These are phyloP conservation scores for Oryzias woworae DNA, from an alignment of 2,113 vertebrate genomes.

Conservation along the genomic window DNA sequence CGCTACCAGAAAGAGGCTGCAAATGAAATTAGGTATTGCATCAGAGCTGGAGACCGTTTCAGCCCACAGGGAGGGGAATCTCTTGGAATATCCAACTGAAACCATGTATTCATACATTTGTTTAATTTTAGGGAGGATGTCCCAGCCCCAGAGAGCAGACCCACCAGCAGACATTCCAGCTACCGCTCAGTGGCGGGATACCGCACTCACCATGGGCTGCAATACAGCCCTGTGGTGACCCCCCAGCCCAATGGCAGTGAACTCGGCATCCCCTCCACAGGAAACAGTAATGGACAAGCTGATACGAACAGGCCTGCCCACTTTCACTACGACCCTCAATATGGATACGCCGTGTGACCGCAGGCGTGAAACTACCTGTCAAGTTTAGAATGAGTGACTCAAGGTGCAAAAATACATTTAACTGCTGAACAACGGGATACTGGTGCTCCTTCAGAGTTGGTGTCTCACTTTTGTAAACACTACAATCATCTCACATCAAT, in stretches of 20 bases:
- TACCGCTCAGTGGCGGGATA: constrained; percentile 71
- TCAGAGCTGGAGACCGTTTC: not conserved
- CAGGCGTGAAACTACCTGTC: not conserved
- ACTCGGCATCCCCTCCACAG: constrained; percentile 18
- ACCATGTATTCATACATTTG: not conserved
- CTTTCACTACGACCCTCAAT: constrained; percentile 67
- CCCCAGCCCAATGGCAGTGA: constrained; percentile 44
- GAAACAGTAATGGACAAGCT: not conserved
- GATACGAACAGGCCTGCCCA: not conserved
- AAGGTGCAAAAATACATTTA: constrained; percentile 27
- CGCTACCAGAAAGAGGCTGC: constrained; percentile 79
- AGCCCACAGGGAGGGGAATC: not conserved
- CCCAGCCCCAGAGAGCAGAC: constrained; percentile 70
- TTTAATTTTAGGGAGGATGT: constrained; percentile 67
- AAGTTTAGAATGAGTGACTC: constrained; percentile 9
- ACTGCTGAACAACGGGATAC: constrained; percentile 15
- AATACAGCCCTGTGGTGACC: constrained; percentile 45
- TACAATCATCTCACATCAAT: not conserved
- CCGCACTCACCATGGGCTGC: constrained; percentile 63
- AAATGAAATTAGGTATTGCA: constrained; percentile 83
- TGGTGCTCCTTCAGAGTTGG: constrained; percentile 3
- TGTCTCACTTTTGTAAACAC: constrained; percentile 11
- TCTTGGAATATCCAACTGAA: not conserved
- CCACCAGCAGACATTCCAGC: constrained; percentile 68
- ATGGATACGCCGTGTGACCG: constrained; percentile 73